Percentiles rank a stretch among this genome's conserved stretches.
Conservation (phyloP, 2,797 vertebrate species). For the Anguilla anguilla region DNA sequence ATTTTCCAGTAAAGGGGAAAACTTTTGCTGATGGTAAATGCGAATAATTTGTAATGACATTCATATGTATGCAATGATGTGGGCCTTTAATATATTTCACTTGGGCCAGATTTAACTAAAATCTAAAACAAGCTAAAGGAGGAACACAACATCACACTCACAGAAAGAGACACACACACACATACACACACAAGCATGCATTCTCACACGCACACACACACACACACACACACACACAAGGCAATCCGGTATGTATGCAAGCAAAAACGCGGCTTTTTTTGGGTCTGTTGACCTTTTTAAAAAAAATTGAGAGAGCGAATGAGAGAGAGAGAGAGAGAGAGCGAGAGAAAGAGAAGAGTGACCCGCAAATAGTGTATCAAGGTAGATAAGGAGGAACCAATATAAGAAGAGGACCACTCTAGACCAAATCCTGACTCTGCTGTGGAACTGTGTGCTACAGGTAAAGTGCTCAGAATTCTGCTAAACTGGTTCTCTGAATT, state of each 20-base stretch:
- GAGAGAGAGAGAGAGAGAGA: neutral
- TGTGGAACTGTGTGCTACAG: neutral
- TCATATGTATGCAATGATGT: neutral
- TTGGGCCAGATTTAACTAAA: neutral
- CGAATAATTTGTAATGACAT: neutral
- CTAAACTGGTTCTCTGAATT: neutral
- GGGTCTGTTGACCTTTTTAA: conserved; percentile 20
- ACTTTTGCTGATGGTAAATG: neutral
- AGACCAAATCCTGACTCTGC: neutral
- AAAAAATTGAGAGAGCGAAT: neutral
- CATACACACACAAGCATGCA: neutral
- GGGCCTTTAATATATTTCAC: neutral
- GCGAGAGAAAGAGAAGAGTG: neutral
- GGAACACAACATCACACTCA: neutral
- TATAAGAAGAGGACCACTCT: neutral
- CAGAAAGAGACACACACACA: neutral
- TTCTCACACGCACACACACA: neutral
- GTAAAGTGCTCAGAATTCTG: neutral
- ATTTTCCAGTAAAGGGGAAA: neutral
- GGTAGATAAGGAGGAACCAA: conserved; percentile 14
- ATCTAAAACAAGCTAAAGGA: neutral
- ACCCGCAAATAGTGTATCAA: neutral
- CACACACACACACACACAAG: no score
- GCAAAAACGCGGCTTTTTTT: conserved; percentile 16
- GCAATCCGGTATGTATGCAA: neutral